Evolutionary conservation across 64 coral and sea anemone species (phyloP).

Genomic region (Exaiptasia diaphana): DNA sequence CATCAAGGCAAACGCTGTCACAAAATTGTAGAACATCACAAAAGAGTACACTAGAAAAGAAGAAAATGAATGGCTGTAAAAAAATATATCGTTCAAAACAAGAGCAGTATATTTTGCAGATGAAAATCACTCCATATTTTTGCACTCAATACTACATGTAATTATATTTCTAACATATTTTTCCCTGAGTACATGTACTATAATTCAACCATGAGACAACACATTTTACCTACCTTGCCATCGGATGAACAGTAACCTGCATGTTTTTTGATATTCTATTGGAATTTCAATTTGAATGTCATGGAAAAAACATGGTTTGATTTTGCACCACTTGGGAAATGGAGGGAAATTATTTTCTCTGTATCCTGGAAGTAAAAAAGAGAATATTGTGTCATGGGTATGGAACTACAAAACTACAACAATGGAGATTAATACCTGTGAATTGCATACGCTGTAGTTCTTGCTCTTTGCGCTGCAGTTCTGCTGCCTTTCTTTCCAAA

Average conservation of each 20-base stretch:
- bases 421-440: conserved; percentile 72
- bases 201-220: too few species aligned
- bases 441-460: conserved; percentile 91
- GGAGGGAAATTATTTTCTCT: conserved; percentile 99
- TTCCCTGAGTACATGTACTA: too few species aligned
- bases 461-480: conserved; percentile 89
- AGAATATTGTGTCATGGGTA: too few species aligned
- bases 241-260: conserved; percentile 61
- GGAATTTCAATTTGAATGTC: conserved; percentile 93
- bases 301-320: conserved; percentile 89
- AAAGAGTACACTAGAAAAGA: conserved; percentile 76
- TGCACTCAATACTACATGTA: too few species aligned
- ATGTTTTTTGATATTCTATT: conserved; percentile 70
- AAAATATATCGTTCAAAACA: too few species aligned
- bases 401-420: too few species aligned
- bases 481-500: conserved; percentile 92
- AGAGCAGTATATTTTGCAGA: too few species aligned
- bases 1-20: conserved; percentile 67
- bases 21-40: conserved; percentile 79
- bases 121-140: too few species aligned
- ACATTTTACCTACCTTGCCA: conserved; percentile 80
- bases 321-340: conserved; percentile 59
- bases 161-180: too few species aligned
- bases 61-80: conserved; percentile 6
- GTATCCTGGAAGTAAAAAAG: conserved; percentile 60